phyloP scores from a whole-genome alignment of 1,140 invertebrate genomes.

The Aphis gossypii region DNA sequence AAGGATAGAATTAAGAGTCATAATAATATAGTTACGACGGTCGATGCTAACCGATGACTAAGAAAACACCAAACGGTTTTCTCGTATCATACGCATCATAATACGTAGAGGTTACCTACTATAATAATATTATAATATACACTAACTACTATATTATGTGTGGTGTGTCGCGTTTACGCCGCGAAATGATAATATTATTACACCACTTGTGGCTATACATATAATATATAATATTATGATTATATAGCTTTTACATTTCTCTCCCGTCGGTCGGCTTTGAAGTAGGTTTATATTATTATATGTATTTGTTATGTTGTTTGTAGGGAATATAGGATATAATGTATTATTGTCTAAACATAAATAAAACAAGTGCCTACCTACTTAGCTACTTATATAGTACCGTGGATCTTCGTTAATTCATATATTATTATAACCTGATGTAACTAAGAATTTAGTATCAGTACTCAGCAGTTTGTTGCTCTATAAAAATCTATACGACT shows the following conservation, averaged over 20 bases:
- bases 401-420: neutral
- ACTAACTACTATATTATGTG: neutral
- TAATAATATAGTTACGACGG: neutral
- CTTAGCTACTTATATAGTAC: neutral
- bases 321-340: neutral
- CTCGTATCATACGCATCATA: neutral
- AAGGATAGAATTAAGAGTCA: neutral
- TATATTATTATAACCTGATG: neutral
- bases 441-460: neutral
- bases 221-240: neutral
- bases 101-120: neutral
- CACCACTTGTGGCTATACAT: neutral
- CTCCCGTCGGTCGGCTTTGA: neutral
- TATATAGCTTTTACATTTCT: neutral
- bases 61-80: slow-evolving; percentile 6
- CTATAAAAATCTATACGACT: neutral
- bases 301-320: neutral
- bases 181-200: neutral
- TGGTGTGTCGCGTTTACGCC: neutral
- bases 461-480: neutral
- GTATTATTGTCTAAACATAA: neutral
- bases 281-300: neutral
- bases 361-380: neutral
- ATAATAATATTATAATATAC: neutral
- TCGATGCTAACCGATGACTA: neutral